Evolutionary conservation across 2,888 invertebrate genomes (phyloP), one percentile per base, ranked within the genome.

Genomic region (Carpatolechia fugitivella): DNA sequence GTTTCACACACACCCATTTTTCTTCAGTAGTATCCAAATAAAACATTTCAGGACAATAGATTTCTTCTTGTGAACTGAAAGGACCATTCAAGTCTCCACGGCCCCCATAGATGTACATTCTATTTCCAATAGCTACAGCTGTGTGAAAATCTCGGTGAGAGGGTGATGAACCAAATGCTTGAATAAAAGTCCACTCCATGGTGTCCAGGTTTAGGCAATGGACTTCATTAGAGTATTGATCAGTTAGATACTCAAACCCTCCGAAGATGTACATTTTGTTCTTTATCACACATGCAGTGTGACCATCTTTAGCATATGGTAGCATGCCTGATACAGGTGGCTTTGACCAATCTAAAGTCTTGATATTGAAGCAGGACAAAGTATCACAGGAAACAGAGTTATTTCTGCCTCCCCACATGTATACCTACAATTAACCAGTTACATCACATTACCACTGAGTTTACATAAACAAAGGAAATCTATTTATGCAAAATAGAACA

Each of bases 341-440:
- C 1, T 91, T 91, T 14, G 91, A 92, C 95, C 96, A 96, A 68
- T 91, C 90, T 33, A 93, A 84, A 54, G 90, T 93, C 65, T 91
- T 92, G 8, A 95, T 94, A 80, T 98, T 94, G 76, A 96, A 98
- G 70, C 95, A 94, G 72, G 94, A 97, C 0, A 98, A 89, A 20
- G 92, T 92, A 69, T 95, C 95, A 82, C 96, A 97, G 5, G 96
- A 94, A 30, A 93, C 92, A 29, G 80, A 92, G 78, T 98, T 97
- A 78, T 98, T 98, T 60, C 98, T 91, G 1, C 98, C 98, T 50
- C 98, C 98, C 97, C 97, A 98, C 69, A 98, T 92, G 72, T 95
- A 97, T 11, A 96, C 93, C 91, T 91, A 67, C 35, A 78, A 72
- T 29, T 31, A 10, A 47, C 11, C 40, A 29, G 18, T 29, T 48